Evolutionary conservation across 2,113 vertebrate species (phyloP).

Genomic region (Charadrius vociferus): DNA sequence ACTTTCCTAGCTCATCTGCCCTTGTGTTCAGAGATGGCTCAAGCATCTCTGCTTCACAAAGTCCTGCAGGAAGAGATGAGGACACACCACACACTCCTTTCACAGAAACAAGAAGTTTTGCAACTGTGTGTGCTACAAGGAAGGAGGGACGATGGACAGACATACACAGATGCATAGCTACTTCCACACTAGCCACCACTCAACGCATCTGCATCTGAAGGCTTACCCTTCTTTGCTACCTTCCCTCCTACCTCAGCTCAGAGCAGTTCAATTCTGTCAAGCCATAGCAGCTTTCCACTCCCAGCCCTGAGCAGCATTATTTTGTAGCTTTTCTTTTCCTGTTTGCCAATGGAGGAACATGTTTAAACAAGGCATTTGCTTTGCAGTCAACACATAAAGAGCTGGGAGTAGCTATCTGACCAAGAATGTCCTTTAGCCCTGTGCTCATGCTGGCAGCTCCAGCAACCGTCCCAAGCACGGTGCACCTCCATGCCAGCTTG

Average conservation of each 20-base stretch:
- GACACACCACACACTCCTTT: fast-evolving
- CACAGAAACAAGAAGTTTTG: background rate
- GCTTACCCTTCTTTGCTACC: background rate
- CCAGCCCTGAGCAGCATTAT: background rate
- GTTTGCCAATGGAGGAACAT: background rate
- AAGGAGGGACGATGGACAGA: background rate
- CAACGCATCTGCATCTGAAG: fast-evolving
- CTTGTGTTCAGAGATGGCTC: background rate
- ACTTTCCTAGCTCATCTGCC: too few species aligned
- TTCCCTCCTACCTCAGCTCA: background rate
- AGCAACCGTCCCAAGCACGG: background rate
- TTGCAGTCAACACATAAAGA: background rate
- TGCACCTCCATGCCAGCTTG: background rate
- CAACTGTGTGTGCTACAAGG: fast-evolving
- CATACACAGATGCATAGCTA: fast-evolving
- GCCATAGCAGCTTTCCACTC: background rate
- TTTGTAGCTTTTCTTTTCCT: background rate
- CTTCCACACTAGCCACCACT: background rate
- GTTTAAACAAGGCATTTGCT: background rate
- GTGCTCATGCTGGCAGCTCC: background rate
- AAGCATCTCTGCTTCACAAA: background rate
- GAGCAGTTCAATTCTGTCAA: background rate
- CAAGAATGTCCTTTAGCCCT: background rate
- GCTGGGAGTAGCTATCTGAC: background rate
- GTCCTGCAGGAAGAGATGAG: background rate